Base-by-base conservation (phyloP, 2,797 vertebrate genomes). In the Scyliorhinus canicula region DNA sequence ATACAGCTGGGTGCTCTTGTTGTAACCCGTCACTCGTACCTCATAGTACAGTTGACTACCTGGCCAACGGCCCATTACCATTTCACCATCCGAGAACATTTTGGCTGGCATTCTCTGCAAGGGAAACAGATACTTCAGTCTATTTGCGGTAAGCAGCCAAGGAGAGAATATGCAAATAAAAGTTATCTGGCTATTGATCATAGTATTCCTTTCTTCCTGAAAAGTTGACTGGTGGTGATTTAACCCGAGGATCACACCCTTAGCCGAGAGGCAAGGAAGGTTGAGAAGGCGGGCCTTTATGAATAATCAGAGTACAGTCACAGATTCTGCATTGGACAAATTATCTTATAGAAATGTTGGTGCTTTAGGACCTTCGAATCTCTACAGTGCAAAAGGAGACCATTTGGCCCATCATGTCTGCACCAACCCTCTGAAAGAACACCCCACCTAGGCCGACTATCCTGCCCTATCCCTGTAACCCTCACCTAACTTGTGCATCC, bases 1-100 rank as follows among this genome's bases (percentile, higher is more conserved):
- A 96, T 99, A 99, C 63, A 98, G 98, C 95, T 98, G 98, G 95
- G 96, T 97, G 35, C 86, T 96, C 95, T 96, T n/a, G 95, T 99
- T 96, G 0, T 98, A 98, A 94, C 96, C 95, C 95, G 98, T 96
- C 95, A 99, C 98, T 95, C 98, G 98, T 0, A 99, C 98, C 96
- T 99, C 98, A 60, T 99, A 99, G 95, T 98, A 99, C n/a, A 99
- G 97, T 57, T 95, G 98, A 95, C 99, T 99, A 91, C 99, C 99
- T 0, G 99, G 99, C 99, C 99, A 99, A 4, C 98, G 98, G n/a
- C 98, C 99, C 98, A 99, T 98, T 95, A 99, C 99, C 95, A 96
- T 96, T 47, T 99, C 98, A 6, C 99, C 99, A 88, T 95, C 97
- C 0, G 98, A 98, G 96, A 97, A 98, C 96, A 96, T 98, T 95